Percentiles rank a stretch among this genome's conserved stretches.
Evolutionary conservation across 1,140 invertebrate species (phyloP).

Genomic region (Trialeurodes vaporariorum): DNA sequence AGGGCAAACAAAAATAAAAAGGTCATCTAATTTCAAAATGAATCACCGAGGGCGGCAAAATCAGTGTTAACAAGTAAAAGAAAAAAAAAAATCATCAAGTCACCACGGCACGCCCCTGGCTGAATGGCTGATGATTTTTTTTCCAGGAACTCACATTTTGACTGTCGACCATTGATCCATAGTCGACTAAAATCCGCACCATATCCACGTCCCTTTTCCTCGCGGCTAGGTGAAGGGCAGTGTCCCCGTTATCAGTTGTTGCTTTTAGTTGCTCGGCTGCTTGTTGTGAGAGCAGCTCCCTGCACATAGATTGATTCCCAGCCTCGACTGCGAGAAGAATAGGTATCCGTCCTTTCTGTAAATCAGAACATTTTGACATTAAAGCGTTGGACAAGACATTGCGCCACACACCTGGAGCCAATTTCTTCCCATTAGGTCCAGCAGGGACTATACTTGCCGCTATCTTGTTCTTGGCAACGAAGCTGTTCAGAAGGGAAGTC

Average conservation of each 20-base stretch:
- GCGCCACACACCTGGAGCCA: background rate
- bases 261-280: slow-evolving; percentile 66
- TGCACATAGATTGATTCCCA: slow-evolving; percentile 83
- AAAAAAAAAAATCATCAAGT: no score
- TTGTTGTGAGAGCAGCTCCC: slow-evolving; percentile 74
- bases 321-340: slow-evolving; percentile 83
- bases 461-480: slow-evolving; percentile 42
- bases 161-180: slow-evolving; percentile 78
- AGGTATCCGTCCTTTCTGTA: slow-evolving; percentile 83
- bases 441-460: slow-evolving; percentile 33
- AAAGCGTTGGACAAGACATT: background rate
- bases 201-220: slow-evolving; percentile 81
- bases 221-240: slow-evolving; percentile 82
- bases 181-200: slow-evolving; percentile 80
- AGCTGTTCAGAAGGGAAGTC: slow-evolving; percentile 34
- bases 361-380: slow-evolving; percentile 29
- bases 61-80: no score
- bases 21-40: no score
- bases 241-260: slow-evolving; percentile 65
- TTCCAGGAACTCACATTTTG: slow-evolving; percentile 56
- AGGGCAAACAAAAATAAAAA: no score
- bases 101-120: no score
- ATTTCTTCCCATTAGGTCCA: slow-evolving; percentile 8
- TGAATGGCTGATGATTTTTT: background rate
- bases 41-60: no score